Percentiles rank a stretch among this genome's conserved stretches.
Conservation (phyloP, 2,797 vertebrate genomes). For the Eurystomus glaucurus region DNA sequence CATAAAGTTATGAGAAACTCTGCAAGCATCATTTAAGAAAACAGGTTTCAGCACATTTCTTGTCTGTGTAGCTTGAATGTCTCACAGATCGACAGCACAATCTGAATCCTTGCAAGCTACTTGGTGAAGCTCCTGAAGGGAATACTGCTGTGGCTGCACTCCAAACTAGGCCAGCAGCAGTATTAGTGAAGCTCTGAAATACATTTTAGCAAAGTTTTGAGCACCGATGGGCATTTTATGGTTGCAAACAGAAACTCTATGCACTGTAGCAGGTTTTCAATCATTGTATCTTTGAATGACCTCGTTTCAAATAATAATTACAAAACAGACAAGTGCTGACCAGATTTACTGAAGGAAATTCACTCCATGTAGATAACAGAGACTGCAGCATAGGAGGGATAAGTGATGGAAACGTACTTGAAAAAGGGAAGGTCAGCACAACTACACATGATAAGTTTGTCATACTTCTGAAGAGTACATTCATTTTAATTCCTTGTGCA, state of each 20-base stretch:
- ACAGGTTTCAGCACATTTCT: not conserved
- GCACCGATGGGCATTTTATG: not conserved
- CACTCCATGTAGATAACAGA: not conserved
- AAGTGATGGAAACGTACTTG: not conserved
- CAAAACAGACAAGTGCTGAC: not conserved
- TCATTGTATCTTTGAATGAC: not conserved
- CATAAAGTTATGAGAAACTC: not conserved
- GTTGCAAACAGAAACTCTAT: not conserved
- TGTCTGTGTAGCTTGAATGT: not conserved
- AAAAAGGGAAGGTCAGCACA: not conserved
- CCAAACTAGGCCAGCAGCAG: not conserved
- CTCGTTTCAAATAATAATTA: not conserved
- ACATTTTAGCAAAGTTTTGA: not conserved
- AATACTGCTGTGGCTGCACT: not conserved
- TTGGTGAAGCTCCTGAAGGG: not conserved
- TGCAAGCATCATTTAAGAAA: not conserved
- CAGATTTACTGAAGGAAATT: not conserved
- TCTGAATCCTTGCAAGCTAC: not conserved
- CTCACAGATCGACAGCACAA: not conserved
- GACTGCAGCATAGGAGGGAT: not conserved
- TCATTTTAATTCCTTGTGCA: constrained; percentile 9
- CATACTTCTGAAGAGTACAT: not conserved
- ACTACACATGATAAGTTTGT: not conserved
- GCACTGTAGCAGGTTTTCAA: not conserved
- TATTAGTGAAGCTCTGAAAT: not conserved